These are phyloP conservation scores for Dioctria linearis DNA, from an alignment of 2,888 invertebrate genomes.

Conservation along the genomic window DNA sequence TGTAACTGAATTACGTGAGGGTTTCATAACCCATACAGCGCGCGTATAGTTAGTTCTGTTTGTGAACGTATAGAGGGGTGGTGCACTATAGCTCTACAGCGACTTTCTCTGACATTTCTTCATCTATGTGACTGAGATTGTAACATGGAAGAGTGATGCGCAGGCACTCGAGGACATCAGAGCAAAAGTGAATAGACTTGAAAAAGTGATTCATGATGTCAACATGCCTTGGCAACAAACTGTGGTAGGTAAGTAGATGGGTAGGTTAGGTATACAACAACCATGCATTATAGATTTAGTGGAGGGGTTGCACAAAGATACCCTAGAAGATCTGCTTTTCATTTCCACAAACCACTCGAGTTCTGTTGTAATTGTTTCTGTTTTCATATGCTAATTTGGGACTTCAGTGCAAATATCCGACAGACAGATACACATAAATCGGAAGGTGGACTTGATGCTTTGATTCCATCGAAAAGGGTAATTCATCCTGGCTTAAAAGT, in stretches of 20 bases:
- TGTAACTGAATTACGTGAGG: constrained; percentile 54
- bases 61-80: background rate
- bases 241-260: background rate
- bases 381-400: constrained; percentile 60
- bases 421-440: constrained; percentile 46
- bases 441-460: constrained; percentile 43
- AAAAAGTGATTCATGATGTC: constrained; percentile 52
- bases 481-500: constrained; percentile 53
- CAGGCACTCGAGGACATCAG: constrained; percentile 27
- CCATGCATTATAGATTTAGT: background rate
- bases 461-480: constrained; percentile 50
- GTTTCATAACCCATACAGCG: constrained; percentile 9
- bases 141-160: constrained; percentile 45
- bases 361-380: constrained; percentile 57
- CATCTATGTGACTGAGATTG: background rate
- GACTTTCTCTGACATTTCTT: constrained; percentile 17
- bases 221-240: constrained; percentile 45
- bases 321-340: constrained; percentile 46
- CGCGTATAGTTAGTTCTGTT: background rate
- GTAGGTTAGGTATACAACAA: too few species aligned
- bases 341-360: constrained; percentile 43
- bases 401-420: constrained; percentile 47
- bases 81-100: background rate
- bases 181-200: constrained; percentile 8
- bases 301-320: constrained; percentile 25